Conservation (phyloP, 2,797 vertebrate species). For the Melanogrammus aeglefinus region DNA sequence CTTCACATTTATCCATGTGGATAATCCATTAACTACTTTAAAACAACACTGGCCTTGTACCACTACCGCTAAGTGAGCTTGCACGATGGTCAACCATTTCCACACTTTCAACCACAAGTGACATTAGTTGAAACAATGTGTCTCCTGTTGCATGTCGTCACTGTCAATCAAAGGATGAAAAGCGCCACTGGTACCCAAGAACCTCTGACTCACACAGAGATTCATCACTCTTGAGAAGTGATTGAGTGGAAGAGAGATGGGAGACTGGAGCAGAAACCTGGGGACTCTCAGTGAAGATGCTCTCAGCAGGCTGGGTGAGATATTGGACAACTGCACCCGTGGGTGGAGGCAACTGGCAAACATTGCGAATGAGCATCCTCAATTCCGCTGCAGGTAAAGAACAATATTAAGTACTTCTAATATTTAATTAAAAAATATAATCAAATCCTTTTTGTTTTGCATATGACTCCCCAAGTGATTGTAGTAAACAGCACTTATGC, state of each 20-base stretch:
- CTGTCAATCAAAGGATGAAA: conserved; percentile 9
- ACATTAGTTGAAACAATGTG: background rate
- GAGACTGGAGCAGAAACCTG: conserved; percentile 60
- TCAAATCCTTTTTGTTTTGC: background rate
- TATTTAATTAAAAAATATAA: background rate
- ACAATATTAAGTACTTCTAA: background rate
- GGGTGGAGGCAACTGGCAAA: conserved; percentile 81
- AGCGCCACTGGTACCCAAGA: conserved; percentile 7
- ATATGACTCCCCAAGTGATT: background rate
- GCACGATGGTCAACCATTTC: background rate
- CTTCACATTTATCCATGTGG: too few relatives aligned
- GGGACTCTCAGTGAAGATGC: conserved; percentile 53
- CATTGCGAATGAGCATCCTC: conserved; percentile 61
- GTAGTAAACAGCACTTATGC: background rate
- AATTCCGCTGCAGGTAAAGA: conserved; percentile 78
- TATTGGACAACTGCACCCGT: conserved; percentile 74
- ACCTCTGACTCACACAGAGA: conserved; percentile 3
- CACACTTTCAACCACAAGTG: background rate
- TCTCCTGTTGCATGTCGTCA: conserved; percentile 17
- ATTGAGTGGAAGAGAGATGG: conserved; percentile 52
- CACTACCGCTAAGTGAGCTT: background rate
- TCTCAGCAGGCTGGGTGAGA: conserved; percentile 65
- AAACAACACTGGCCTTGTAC: background rate
- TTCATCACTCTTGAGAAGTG: background rate
- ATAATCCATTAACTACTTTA: too few relatives aligned